These are phyloP conservation scores for Timema cristinae DNA, from an alignment of 2,888 invertebrate species.

Conservation along the genomic window DNA sequence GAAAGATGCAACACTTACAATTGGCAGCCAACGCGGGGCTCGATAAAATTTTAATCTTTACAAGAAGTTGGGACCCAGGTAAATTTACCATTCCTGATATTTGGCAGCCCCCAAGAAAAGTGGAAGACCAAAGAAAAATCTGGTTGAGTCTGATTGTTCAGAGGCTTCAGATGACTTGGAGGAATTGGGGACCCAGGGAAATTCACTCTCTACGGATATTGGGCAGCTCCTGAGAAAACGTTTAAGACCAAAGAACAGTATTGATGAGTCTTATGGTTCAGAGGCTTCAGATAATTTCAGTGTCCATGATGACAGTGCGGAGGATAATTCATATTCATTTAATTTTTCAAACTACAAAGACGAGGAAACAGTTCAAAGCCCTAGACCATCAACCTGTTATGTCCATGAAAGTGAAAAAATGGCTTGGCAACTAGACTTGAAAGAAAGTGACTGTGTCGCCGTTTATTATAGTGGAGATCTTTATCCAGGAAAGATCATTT, in stretches of 20 bases:
- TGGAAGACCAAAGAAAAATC: not conserved
- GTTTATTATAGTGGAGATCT: constrained; percentile 5
- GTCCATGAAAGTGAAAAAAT: not conserved
- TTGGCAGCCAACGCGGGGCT: too few species aligned
- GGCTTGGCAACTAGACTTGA: not conserved
- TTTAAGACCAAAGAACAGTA: not conserved
- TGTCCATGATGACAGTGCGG: not conserved
- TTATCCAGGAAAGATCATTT: not conserved
- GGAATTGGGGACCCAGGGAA: not conserved
- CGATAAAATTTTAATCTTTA: too few species aligned
- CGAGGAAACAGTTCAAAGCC: not conserved
- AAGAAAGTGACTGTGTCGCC: not conserved
- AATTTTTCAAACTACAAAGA: constrained; percentile 1
- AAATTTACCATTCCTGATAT: not conserved
- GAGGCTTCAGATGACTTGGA: constrained; percentile 3
- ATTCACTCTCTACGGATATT: not conserved
- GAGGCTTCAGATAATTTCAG: not conserved
- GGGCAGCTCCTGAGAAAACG: not conserved
- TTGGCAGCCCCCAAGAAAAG: not conserved
- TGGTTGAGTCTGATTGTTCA: not conserved
- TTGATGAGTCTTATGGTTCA: not conserved
- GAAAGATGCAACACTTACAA: too few species aligned
- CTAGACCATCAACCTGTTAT: too few species aligned
- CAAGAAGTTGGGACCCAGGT: not conserved
- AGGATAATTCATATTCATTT: not conserved